These are phyloP conservation scores for Reticulitermes lucifugus DNA, from an alignment of 2,888 invertebrate genomes.

Conservation along the genomic window DNA sequence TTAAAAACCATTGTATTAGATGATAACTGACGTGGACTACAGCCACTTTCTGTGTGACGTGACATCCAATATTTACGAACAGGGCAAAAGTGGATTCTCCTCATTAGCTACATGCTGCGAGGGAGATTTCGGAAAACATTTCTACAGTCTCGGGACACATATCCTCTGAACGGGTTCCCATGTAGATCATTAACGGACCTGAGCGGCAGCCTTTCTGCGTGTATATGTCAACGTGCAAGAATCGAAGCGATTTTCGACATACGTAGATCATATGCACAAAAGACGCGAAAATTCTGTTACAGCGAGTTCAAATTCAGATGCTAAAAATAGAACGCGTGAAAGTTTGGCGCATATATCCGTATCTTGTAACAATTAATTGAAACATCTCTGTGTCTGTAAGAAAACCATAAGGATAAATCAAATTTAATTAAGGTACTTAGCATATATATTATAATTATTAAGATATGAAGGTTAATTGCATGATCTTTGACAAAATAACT, in stretches of 20 bases:
- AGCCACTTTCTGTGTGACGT: not conserved
- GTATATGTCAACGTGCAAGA: not conserved
- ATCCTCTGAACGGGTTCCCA: constrained; percentile 14
- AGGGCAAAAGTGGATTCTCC: not conserved
- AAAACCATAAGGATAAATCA: too few relatives aligned
- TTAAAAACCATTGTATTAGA: too few relatives aligned
- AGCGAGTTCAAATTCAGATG: not conserved
- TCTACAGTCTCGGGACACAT: not conserved
- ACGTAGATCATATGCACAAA: not conserved
- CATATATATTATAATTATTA: too few relatives aligned
- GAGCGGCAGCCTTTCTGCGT: not conserved
- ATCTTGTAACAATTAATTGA: too few relatives aligned
- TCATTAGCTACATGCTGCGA: not conserved
- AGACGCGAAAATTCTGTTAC: constrained; percentile 1
- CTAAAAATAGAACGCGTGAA: not conserved
- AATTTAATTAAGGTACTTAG: too few relatives aligned
- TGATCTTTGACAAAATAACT: too few relatives aligned
- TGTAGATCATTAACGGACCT: not conserved
- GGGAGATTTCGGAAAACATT: not conserved
- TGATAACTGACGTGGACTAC: not conserved
- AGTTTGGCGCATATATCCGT: not conserved
- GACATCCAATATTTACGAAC: not conserved
- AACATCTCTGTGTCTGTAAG: too few relatives aligned
- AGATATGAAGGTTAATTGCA: too few relatives aligned
- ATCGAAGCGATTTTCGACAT: not conserved